Evolutionary conservation across 2,797 vertebrate genomes (phyloP), one percentile per base, ranked within the genome.

Genomic region (Orientallactaga sibirica): DNA sequence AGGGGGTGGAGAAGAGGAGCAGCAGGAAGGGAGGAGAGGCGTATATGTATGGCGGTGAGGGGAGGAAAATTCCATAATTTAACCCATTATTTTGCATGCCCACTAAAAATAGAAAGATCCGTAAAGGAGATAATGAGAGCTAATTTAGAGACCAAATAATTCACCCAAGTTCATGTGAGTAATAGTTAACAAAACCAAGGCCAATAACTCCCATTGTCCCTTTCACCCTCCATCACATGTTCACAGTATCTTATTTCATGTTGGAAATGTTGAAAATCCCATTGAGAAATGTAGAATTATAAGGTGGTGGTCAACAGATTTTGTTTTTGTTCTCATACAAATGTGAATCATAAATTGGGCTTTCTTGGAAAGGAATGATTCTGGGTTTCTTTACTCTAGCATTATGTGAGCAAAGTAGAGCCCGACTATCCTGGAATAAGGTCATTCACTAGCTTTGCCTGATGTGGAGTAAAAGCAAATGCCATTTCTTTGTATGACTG

Each of bases 301-400:
- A 74, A 77, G 75, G 78, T 88, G 91, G 48, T 83, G 73, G 37
- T 74, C 66, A 82, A 75, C 5, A 37, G 14, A 27, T 71, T 22
- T 29, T 94, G 33, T 91, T 92, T 94, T 92, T 90, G 37, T 88
- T 37, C 87, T 62, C 73, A 41, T 75, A 29, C 74, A 92, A 92
- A 90, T 64, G 33, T 15, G 7, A 91, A 87, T 75, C 16, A 66
- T n/a, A 75, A 88, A 70, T 62, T 88, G 78, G 37, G 20, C 62
- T 67, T 92, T 71, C 67, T 70, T 94, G 5, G 10, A 93, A 85
- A 79, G 33, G 64, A 62, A n/a, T 27, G 14, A 84, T 37, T 84
- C 43, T 80, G 66, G 20, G 27, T 93, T 67, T 73, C 61, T 75
- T 55, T 7, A 4, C 37, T 94, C 58, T 62, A 48, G 16, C 37